Conservation (phyloP, 1,140 invertebrate species). For the Apis cerana region DNA sequence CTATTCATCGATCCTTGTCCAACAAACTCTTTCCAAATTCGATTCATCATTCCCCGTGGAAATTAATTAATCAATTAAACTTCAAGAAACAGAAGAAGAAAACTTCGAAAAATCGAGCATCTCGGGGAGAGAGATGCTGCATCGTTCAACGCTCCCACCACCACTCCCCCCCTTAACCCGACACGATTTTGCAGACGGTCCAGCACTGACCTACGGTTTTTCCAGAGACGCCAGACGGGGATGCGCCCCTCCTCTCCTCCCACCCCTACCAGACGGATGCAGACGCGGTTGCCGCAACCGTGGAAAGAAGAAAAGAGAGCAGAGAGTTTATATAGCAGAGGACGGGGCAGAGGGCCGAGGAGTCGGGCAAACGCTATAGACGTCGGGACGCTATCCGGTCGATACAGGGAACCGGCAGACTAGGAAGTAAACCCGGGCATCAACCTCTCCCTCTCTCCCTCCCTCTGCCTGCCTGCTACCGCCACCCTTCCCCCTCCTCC, state of each 20-base stretch:
- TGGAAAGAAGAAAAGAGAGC: neutral
- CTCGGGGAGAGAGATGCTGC: neutral
- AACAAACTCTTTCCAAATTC: no score
- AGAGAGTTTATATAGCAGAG: conserved; percentile 24
- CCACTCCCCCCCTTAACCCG: neutral
- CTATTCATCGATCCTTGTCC: no score
- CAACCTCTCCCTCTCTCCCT: conserved; percentile 66
- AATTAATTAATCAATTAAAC: no score
- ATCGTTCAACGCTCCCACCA: neutral
- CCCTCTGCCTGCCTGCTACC: no score
- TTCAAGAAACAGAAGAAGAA: no score
- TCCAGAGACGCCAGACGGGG: no score
- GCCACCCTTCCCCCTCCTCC: no score
- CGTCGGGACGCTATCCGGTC: conserved; percentile 74
- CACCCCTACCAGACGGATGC: neutral
- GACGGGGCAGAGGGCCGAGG: conserved; percentile 20
- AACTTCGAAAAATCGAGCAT: no score
- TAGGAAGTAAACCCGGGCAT: conserved; percentile 77
- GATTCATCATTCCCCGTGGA: no score
- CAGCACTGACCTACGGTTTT: conserved; percentile 3
- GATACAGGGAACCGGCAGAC: conserved; percentile 75
- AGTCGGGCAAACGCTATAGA: conserved; percentile 53
- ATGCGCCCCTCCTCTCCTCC: neutral
- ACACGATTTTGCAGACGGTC: neutral
- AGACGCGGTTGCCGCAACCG: neutral